A percentile compares a stretch with the other conserved stretches of the same genome.
phyloP scores from a whole-genome alignment of 1,140 invertebrate species.

The Atta colombica region DNA sequence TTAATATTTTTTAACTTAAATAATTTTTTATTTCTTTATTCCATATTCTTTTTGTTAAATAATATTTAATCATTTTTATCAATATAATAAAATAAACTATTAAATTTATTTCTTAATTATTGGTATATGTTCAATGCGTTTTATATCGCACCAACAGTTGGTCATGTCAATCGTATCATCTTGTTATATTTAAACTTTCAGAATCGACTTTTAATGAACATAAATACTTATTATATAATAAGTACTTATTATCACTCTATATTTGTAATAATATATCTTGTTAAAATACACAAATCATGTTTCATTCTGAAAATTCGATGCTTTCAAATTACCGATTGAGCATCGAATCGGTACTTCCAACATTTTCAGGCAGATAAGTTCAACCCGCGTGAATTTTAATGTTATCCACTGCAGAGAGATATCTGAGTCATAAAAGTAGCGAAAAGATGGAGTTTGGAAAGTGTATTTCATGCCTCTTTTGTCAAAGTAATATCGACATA shows the following conservation, averaged over 20 bases:
- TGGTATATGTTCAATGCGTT: too few species aligned
- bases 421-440: neutral
- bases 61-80: neutral
- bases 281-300: neutral
- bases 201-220: neutral
- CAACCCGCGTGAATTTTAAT: neutral
- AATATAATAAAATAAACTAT: neutral
- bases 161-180: neutral
- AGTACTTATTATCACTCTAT: too few species aligned
- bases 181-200: neutral
- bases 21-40: neutral
- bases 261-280: conserved; percentile 9
- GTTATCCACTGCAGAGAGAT: conserved; percentile 26
- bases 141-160: neutral
- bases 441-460: conserved; percentile 34
- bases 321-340: conserved; percentile 29
- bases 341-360: conserved; percentile 2
- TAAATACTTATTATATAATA: too few species aligned
- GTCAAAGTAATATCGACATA: conserved; percentile 47
- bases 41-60: neutral
- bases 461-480: neutral
- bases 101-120: neutral
- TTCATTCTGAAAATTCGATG: neutral
- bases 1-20: neutral
- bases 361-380: neutral